These are phyloP conservation scores for Noctua fimbriata DNA, from an alignment of 2,888 invertebrate species.

Conservation along the genomic window DNA sequence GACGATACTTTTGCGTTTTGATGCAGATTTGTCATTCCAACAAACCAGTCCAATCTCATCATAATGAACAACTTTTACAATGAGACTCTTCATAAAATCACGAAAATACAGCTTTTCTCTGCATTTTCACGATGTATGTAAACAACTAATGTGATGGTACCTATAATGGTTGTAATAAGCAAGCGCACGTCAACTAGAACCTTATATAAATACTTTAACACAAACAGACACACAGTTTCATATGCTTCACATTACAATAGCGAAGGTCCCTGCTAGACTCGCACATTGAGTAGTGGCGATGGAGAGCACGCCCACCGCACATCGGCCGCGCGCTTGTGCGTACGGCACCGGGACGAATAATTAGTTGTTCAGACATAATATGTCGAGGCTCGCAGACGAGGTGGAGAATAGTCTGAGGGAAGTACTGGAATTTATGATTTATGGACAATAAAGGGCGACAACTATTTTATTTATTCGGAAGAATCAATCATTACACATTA, in stretches of 20 bases:
- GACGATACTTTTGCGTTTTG: neutral
- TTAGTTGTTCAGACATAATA: slow-evolving; percentile 24
- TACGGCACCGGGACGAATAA: slow-evolving; percentile 36
- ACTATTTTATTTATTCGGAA: no score
- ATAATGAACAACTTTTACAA: neutral
- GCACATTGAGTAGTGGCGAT: slow-evolving; percentile 6
- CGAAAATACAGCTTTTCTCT: neutral
- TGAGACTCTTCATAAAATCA: neutral
- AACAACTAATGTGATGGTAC: neutral
- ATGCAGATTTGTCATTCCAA: neutral
- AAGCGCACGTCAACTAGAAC: neutral
- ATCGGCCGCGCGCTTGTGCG: slow-evolving; percentile 50
- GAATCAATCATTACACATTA: no score
- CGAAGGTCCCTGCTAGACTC: neutral
- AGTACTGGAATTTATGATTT: neutral
- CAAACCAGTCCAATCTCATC: neutral
- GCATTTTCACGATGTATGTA: neutral
- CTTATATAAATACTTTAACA: neutral
- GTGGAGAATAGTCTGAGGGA: neutral
- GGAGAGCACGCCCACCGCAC: slow-evolving; percentile 23
- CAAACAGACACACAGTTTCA: slow-evolving; percentile 4
- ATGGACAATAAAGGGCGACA: neutral
- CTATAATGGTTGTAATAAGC: neutral
- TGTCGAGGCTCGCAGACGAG: neutral
- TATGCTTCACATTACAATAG: neutral